Evolutionary conservation across 1,140 invertebrate genomes (phyloP), one percentile per base, ranked within the genome.

Genomic region (Neodiprion lecontei): DNA sequence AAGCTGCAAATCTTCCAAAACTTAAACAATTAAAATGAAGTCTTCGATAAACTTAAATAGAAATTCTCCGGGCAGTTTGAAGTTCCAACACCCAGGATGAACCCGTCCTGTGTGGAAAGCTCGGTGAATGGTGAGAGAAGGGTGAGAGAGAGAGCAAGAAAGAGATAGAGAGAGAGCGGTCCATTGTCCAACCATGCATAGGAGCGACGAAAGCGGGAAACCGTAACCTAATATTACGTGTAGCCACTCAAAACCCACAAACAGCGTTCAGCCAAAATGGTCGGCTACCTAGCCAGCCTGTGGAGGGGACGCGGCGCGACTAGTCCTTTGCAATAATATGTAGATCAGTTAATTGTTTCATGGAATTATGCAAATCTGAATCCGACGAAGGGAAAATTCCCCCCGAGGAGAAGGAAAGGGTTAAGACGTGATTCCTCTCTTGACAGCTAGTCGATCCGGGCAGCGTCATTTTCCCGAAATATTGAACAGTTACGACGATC

Each of bases 341-440:
- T 81, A 83, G 80, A 85, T 84, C 80, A 79, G 80, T 83, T 85
- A 83, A 86, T 84, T 84, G 82, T 85, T 80, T 79, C 76, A 72
- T 77, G 73, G 78, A 84, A 83, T 85, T 81, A 84, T 84, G 83
- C 74, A 83, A 84, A 85, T 82, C 72, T 65, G 69, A 73, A 74
- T 74, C 40, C 68, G 70, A 78, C 78, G 78, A 83, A 80, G 80
- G 77, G 78, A 82, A 80, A 83, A 82, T 81, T 83, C 67, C 48
- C 21, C 71, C 53, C 53, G n/a, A 61, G 11, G 28, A 40, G 28
- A 14, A 61, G 5, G 53, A 61, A 17, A 61, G 53, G 53, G 53
- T 61, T 61, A 61, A 61, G 53, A 61, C 53, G 53, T 61, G 53
- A 61, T 12, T 17, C 53, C 53, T 61, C 53, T 17, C n/a, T 9